Evolutionary conservation across 2,888 invertebrate species (phyloP), one percentile per base, ranked within the genome.

Genomic region (Acronicta alni): DNA sequence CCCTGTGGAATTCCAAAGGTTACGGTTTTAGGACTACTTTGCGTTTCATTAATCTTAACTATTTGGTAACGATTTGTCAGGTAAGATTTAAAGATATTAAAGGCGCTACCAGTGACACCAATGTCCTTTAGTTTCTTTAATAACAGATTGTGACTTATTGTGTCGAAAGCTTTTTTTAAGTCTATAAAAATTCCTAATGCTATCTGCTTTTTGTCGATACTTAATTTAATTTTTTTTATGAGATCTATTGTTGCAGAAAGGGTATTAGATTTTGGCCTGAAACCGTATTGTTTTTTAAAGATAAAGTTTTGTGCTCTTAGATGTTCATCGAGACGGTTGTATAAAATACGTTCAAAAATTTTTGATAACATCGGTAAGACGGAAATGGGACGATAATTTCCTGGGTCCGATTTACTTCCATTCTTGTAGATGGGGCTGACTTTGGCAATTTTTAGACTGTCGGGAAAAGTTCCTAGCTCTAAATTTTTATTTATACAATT

Each of bases 111-210:
- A 8, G 26, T 39, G 3, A 54, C 17, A n/a, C 54, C 54, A 6
- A 45, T 54, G 5, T 16, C 38, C 3, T 39, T 26, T 5, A 54
- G 39, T 46, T 54, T 54, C 16, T 18, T 14, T n/a, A 54, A 45
- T 17, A 44, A 43, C 18, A 56, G 3, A 6, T 41, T 23, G n/a
- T 58, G 68, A 23, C 60, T 18, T n/a, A n/a, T n/a, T n/a, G n/a
- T n/a, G n/a, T n/a, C n/a, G n/a, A n/a, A n/a, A n/a, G n/a, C n/a
- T n/a, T 55, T 60, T 53, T 61, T 32, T 58, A 39, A 14, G 18
- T 61, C 58, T 10, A 61, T 57, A 32, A 58, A 58, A n/a, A 65
- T n/a, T 1, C 62, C 67, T 26, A 62, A 14, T 14, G n/a, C 39
- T 44, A n/a, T n/a, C n/a, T n/a, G n/a, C n/a, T n/a, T n/a, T n/a